phyloP scores from a whole-genome alignment of 1,140 invertebrate genomes.

The Trissolcus basalis region DNA sequence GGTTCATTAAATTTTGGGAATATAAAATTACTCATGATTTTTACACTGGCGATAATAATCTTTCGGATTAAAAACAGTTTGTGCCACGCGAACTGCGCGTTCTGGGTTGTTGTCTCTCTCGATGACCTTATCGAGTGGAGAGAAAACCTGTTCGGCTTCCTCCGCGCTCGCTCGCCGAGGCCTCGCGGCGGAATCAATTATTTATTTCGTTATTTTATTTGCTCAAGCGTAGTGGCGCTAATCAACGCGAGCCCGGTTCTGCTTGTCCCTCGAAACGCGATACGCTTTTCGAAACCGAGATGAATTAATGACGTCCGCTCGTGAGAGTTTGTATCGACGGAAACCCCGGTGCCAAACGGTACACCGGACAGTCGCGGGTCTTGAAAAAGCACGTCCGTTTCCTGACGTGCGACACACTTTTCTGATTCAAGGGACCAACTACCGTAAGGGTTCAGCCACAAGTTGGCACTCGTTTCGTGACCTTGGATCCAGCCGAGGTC shows the following conservation, averaged over 20 bases:
- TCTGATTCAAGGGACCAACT: constrained; percentile 1
- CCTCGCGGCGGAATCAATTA: constrained; percentile 75
- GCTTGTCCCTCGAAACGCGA: constrained; percentile 30
- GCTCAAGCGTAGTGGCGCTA: constrained; percentile 67
- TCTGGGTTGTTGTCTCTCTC: constrained; percentile 55
- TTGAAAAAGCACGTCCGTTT: constrained; percentile 32
- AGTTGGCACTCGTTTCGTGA: no score
- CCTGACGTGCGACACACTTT: constrained; percentile 24
- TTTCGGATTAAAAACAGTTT: constrained; percentile 16
- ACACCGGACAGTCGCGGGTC: no score
- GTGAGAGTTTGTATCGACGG: constrained; percentile 24
- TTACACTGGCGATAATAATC: constrained; percentile 21
- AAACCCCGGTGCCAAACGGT: constrained; percentile 21
- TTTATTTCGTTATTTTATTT: constrained; percentile 76
- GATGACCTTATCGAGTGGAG: constrained; percentile 70
- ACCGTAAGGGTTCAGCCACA: neutral
- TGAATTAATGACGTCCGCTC: constrained; percentile 38
- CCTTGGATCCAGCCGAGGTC: no score
- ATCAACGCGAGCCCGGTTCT: constrained; percentile 65
- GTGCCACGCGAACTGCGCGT: constrained; percentile 32
- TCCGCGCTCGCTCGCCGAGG: constrained; percentile 61
- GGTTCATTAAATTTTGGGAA: no score
- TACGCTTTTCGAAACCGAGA: constrained; percentile 16
- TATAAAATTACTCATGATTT: neutral
- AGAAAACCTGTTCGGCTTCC: constrained; percentile 73